Evolutionary conservation across 2,888 invertebrate genomes (phyloP).

Genomic region (Deroplatys truncata): DNA sequence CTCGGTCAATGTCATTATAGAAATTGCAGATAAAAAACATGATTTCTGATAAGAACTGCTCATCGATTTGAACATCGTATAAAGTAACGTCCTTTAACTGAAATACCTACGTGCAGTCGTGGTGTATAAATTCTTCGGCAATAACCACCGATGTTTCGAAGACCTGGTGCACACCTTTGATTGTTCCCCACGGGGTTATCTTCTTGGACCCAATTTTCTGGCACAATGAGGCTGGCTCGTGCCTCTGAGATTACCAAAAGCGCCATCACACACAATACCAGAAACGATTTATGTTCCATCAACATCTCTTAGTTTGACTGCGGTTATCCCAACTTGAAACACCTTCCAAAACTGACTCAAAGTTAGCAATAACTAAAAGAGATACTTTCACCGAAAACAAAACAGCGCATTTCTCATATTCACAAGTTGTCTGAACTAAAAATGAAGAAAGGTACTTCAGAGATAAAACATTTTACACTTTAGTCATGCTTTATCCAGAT

Average conservation of each 20-base stretch:
- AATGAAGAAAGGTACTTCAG: neutral
- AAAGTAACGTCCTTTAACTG: neutral
- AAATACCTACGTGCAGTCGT: neutral
- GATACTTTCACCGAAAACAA: neutral
- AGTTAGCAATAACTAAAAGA: neutral
- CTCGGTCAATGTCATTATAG: too few species aligned
- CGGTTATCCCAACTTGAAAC: neutral
- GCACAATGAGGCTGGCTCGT: neutral
- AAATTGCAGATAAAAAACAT: too few species aligned
- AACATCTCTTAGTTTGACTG: neutral
- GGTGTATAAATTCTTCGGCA: neutral
- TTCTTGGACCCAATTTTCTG: neutral
- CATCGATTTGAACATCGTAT: too few species aligned
- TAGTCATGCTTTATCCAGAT: neutral
- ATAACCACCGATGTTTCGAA: neutral
- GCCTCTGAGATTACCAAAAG: neutral
- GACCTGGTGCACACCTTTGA: neutral
- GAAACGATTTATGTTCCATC: neutral
- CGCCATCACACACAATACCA: neutral
- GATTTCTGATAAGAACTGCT: too few species aligned
- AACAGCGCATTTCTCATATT: neutral
- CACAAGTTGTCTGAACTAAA: neutral
- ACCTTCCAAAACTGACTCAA: neutral
- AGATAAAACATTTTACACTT: neutral
- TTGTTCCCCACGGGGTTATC: neutral